Evolutionary conservation across 1,140 invertebrate genomes (phyloP).

Genomic region (Orchesella cincta): DNA sequence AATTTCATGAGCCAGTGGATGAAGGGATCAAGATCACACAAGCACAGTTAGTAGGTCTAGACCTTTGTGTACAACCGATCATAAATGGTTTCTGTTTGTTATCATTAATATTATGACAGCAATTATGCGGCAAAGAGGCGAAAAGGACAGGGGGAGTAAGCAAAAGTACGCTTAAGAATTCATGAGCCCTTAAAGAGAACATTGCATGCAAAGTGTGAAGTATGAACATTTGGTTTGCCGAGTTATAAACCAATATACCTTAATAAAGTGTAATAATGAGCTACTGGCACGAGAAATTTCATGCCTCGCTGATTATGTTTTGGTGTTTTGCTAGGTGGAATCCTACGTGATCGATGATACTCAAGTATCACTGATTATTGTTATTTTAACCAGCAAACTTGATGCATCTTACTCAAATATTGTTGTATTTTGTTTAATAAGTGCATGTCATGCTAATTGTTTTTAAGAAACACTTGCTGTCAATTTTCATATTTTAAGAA

Average conservation of each 20-base stretch:
- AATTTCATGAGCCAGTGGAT: constrained; percentile 18
- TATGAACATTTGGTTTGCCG: not conserved
- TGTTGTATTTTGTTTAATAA: no score
- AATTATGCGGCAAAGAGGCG: not conserved
- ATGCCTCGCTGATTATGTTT: not conserved
- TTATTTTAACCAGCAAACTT: no score
- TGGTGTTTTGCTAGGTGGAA: no score
- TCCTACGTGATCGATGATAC: no score
- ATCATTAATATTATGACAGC: not conserved
- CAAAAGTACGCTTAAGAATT: not conserved
- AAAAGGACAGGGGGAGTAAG: not conserved
- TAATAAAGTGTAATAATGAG: not conserved
- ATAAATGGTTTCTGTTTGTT: not conserved
- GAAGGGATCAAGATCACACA: constrained; percentile 7
- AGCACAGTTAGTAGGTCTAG: not conserved
- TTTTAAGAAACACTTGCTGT: no score
- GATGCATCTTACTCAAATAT: no score
- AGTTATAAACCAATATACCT: not conserved
- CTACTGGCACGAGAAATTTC: constrained; percentile 13
- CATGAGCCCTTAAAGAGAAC: no score
- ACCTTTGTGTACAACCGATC: not conserved
- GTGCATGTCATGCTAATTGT: no score
- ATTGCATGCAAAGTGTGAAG: no score
- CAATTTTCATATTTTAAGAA: no score
- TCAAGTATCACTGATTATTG: no score